Base-by-base conservation (phyloP, 1,140 invertebrate species). In the Centruroides sculpturatus region DNA sequence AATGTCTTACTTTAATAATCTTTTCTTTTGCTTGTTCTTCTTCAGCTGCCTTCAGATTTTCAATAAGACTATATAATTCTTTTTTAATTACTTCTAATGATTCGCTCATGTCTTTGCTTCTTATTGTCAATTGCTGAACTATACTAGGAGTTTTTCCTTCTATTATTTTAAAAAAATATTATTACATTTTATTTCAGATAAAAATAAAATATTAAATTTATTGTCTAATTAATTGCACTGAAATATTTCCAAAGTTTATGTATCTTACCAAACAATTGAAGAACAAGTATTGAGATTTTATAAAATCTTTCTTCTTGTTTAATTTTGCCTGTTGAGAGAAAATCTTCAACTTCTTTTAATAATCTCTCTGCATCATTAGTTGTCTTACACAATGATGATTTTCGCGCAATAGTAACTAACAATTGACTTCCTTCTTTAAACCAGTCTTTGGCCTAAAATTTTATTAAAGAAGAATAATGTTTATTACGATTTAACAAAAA, bases 351-450 rank as follows among this genome's bases (percentile, higher is more conserved):
- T 67, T 85, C 81, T 47, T 76, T 71, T 3, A 86, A 70, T 9
- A 89, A 73, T 11, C 77, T 71, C 35, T 74, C 69, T 13, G 73
- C 76, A 49, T 79, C 82, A 65, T 81, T 76, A 4, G 84, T 80
- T 34, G 70, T 73, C 67, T 79, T 81, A 3, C 85, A 82, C n/a
- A 75, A 73, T 0, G 81, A 81, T 3, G 85, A 81, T 67, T 81
- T 81, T 62, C 82, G 76, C 3, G 84, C 82, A 55, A 86, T 80
- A 5, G 78, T 76, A 55, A 85, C 79, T 35, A 89, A 70, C n/a
- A 88, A 71, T 69, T 81, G 81, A 65, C 80, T 85, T 4, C 83
- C 84, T 70, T 86, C 81, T 66, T 79, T 80, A 68, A 85, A 84
- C 84, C 85, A 88, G 60, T 81, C 78, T 69, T 85, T 83, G 35